These are phyloP conservation scores for Plagiodera versicolora DNA, from an alignment of 2,888 invertebrate species.

Conservation along the genomic window DNA sequence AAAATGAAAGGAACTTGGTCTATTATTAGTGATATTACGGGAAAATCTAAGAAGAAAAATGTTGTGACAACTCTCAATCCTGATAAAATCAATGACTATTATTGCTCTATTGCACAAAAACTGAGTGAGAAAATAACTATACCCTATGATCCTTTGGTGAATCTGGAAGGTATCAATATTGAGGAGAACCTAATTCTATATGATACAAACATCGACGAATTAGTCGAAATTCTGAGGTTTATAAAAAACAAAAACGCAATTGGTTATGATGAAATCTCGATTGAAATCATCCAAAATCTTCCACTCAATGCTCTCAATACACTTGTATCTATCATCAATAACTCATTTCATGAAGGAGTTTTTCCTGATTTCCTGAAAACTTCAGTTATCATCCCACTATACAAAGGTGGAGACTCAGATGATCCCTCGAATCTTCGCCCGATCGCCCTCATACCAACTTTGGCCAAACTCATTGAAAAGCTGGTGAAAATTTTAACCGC, in stretches of 20 bases:
- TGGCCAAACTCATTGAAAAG: not conserved
- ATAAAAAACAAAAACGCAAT: not conserved
- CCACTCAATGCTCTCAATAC: constrained; percentile 1
- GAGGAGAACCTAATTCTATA: constrained; percentile 2
- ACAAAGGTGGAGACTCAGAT: not conserved
- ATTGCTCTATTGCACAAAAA: not conserved
- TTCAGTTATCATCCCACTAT: constrained; percentile 1
- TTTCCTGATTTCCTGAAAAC: not conserved
- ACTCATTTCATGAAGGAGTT: not conserved
- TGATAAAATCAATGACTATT: not conserved
- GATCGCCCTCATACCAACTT: not conserved
- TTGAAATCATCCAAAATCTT: not conserved
- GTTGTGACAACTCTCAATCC: not conserved
- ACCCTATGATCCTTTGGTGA: not conserved
- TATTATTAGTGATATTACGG: not conserved
- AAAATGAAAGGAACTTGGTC: not conserved
- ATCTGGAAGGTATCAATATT: constrained; percentile 2
- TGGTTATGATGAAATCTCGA: constrained; percentile 5
- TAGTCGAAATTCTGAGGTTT: not conserved
- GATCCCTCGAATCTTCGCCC: not conserved
- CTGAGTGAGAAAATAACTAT: not conserved
- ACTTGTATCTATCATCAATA: not conserved
- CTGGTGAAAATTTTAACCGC: not conserved
- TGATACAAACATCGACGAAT: not conserved
- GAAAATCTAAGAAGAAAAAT: not conserved